phyloP scores from a whole-genome alignment of 2,888 invertebrate genomes.

The Clusia tigrina region DNA sequence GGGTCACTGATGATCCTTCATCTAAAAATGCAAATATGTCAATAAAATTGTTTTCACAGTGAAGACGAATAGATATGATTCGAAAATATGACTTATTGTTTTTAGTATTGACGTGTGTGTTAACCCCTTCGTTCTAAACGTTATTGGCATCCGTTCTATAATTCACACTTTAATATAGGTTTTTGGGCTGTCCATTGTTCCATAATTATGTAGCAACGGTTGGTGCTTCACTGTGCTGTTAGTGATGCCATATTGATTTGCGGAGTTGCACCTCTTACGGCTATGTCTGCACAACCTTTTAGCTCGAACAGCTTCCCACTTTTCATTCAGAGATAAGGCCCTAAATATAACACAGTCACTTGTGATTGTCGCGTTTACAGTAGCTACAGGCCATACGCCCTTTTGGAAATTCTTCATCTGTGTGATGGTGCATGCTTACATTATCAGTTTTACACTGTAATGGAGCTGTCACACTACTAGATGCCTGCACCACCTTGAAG shows the following conservation, averaged over 20 bases:
- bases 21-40: slow-evolving; percentile 6
- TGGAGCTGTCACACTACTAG: too few relatives aligned
- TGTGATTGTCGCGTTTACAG: slow-evolving; percentile 10
- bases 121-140: too few relatives aligned
- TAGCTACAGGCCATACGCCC: slow-evolving; percentile 13
- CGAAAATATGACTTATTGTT: slow-evolving; percentile 2
- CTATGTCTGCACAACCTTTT: not conserved
- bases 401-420: too few relatives aligned
- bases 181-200: too few relatives aligned
- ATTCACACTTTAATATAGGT: too few relatives aligned
- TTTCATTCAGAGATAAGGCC: slow-evolving; percentile 17
- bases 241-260: not conserved
- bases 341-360: slow-evolving; percentile 18
- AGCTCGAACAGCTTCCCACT: slow-evolving; percentile 6
- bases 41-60: slow-evolving; percentile 1
- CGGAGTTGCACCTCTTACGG: not conserved
- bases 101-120: too few relatives aligned
- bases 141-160: too few relatives aligned
- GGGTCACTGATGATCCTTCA: slow-evolving; percentile 8
- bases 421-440: too few relatives aligned
- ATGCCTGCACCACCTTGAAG: slow-evolving; percentile 15
- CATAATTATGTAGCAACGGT: too few relatives aligned
- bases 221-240: not conserved
- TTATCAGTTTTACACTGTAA: too few relatives aligned
- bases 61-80: slow-evolving; percentile 11